Evolutionary conservation across 2,113 vertebrate species (phyloP).

Genomic region (Carettochelys insculpta): DNA sequence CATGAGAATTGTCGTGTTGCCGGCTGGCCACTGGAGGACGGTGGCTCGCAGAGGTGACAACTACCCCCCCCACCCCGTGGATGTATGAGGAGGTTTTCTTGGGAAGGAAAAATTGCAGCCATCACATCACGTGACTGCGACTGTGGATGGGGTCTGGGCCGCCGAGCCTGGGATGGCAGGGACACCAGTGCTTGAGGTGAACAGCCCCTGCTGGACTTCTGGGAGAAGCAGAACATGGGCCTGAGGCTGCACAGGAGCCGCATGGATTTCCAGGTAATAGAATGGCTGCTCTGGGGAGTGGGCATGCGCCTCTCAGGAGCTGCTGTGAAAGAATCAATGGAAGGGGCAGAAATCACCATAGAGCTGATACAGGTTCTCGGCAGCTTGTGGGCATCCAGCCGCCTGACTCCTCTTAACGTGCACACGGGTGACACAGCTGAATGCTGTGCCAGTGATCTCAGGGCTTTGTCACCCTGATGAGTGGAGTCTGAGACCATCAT

Average conservation of each 20-base stretch:
- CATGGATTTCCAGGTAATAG: accelerated
- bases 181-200: background rate
- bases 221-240: background rate
- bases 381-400: accelerated
- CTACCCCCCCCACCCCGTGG: too few species aligned
- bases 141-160: background rate
- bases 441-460: background rate
- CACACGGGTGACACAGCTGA: accelerated
- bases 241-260: background rate
- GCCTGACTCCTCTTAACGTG: accelerated
- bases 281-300: background rate
- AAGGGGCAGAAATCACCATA: accelerated
- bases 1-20: background rate
- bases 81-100: too few species aligned
- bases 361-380: accelerated
- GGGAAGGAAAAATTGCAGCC: background rate
- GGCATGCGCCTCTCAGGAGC: background rate
- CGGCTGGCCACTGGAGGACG: background rate
- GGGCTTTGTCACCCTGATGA: too few species aligned
- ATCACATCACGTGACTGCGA: background rate
- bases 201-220: background rate
- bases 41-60: background rate
- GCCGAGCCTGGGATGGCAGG: background rate
- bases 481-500: background rate
- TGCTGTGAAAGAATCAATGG: background rate